A percentile compares a stretch with the other conserved stretches of the same genome.
Conservation (phyloP, 2,113 vertebrate genomes). For the Ranitomeya variabilis region DNA sequence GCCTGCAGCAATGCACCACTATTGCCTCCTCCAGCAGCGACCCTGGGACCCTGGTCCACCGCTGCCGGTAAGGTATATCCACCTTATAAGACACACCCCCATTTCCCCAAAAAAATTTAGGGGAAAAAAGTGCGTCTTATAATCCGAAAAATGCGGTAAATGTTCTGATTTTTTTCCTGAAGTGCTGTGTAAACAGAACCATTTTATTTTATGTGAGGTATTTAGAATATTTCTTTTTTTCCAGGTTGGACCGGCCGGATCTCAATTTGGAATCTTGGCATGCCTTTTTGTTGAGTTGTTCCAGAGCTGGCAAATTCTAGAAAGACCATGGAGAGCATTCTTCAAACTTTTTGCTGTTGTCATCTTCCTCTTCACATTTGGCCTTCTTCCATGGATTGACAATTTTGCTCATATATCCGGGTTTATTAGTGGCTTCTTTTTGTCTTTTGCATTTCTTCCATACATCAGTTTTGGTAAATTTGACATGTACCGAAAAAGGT, state of each 20-base stretch:
- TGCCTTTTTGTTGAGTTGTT: constrained; percentile 98
- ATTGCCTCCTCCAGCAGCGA: too few species aligned
- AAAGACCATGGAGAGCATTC: constrained; percentile 92
- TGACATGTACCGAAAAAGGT: constrained; percentile 96
- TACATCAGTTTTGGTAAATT: constrained; percentile 97
- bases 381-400: constrained; percentile 97
- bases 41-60: too few species aligned
- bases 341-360: constrained; percentile 93
- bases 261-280: constrained; percentile 97
- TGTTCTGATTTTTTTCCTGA: neutral
- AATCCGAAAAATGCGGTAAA: too few species aligned
- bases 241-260: constrained; percentile 96
- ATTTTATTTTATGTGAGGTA: neutral
- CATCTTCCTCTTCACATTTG: constrained; percentile 95
- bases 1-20: too few species aligned
- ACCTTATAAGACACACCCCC: too few species aligned
- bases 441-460: constrained; percentile 96
- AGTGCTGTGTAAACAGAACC: neutral
- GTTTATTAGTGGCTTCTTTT: constrained; percentile 95
- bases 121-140: too few species aligned
- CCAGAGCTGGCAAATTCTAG: constrained; percentile 99
- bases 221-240: constrained; percentile 6
- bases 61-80: too few species aligned
- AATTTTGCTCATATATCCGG: constrained; percentile 96
- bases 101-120: too few species aligned